Base-by-base conservation (phyloP, 1,140 invertebrate genomes). In the Drosophila obscura region DNA sequence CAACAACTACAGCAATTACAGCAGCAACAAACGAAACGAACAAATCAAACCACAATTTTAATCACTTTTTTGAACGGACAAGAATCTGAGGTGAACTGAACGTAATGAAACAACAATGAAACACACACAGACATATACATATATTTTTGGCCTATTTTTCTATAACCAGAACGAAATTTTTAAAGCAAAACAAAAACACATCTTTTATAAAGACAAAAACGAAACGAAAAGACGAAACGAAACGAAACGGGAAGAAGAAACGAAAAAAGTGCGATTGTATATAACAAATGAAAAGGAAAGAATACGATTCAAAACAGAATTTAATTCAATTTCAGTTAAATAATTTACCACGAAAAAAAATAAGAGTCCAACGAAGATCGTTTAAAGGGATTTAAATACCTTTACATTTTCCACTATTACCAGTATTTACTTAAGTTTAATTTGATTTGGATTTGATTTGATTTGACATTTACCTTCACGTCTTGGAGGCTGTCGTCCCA, bases 131-230 rank as follows among this genome's bases (percentile, higher is more conserved):
- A 83, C 73, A 82, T 63, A 82, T 71, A 75, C 71, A 83, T 83
- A 82, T 88, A 88, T 88, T 88, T 88, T 88, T 88, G 83, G 83
- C 83, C 83, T 88, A 88, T 88, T 88, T 88, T 88, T 88, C 83
- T 88, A 88, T 80, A 80, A 80, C 52, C 48, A 62, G 49, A 62
- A 57, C 46, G 55, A 77, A 80, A 78, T 85, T 85, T 85, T 85
- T 81, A 85, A 84, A 71, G 31, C 35, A 28, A 60, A 62, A 66
- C 46, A 62, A 69, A 62, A 61, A 39, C 11, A 63, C 53, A 63
- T 66, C 55, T 77, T 84, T 79, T 83, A 77, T 80, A 83, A 77
- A 57, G 71, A 50, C 50, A 58, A 60, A 39, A 56, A 13, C 28
- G 19, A 58, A 45, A 58, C 19, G 28, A 79, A 60, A 26, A 44